phyloP scores from a whole-genome alignment of 2,797 vertebrate genomes.

The Pristis pectinata region DNA sequence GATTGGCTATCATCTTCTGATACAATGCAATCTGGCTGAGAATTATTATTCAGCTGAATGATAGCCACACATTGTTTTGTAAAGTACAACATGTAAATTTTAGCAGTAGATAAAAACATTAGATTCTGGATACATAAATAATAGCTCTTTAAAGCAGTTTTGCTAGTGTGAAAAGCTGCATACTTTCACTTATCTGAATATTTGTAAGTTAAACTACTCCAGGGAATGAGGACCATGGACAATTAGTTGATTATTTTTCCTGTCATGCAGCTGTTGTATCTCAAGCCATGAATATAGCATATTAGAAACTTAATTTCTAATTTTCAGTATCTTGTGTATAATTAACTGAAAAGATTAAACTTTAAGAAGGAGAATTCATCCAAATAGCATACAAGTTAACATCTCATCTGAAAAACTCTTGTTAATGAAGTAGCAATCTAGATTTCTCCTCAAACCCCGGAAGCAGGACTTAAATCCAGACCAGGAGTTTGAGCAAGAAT shows the following conservation, averaged over 20 bases:
- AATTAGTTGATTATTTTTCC: not conserved
- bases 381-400: too few species aligned
- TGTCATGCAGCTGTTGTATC: not conserved
- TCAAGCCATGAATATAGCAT: not conserved
- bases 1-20: not conserved
- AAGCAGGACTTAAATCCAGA: too few species aligned
- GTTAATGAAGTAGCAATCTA: too few species aligned
- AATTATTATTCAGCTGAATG: not conserved
- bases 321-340: not conserved
- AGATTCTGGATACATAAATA: not conserved
- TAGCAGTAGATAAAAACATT: not conserved
- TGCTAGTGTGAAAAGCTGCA: not conserved
- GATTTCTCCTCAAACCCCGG: too few species aligned
- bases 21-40: not conserved
- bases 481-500: too few species aligned
- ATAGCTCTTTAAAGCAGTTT: not conserved
- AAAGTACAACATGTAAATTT: not conserved
- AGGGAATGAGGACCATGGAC: not conserved
- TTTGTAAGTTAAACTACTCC: not conserved
- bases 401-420: too few species aligned
- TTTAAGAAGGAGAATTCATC: not conserved
- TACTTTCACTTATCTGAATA: not conserved
- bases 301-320: not conserved
- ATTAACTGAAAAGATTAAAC: not conserved
- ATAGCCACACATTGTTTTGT: not conserved